phyloP scores from a whole-genome alignment of 2,888 invertebrate species.

The Eilema griseolum region DNA sequence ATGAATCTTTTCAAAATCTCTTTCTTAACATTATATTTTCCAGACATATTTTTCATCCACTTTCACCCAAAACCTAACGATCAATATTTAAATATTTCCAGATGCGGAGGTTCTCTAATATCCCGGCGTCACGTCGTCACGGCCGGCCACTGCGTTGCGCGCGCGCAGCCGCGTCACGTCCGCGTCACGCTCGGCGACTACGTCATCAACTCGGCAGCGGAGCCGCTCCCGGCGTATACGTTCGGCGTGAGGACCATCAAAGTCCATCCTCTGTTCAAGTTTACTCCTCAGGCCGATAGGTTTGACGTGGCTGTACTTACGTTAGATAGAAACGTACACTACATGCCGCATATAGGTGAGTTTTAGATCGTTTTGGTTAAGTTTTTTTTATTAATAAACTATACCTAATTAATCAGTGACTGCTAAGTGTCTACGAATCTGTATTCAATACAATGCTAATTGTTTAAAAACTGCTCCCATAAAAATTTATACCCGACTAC shows the following conservation, averaged over 20 bases:
- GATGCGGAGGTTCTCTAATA: slow-evolving; percentile 97
- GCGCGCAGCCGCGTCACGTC: slow-evolving; percentile 95
- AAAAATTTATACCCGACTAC: no score
- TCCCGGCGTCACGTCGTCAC: slow-evolving; percentile 97
- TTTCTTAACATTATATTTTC: not conserved
- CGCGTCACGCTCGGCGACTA: slow-evolving; percentile 97
- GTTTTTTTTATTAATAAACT: not conserved
- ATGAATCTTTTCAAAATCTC: not conserved
- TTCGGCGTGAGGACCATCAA: slow-evolving; percentile 96
- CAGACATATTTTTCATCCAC: not conserved
- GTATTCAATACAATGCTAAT: no score
- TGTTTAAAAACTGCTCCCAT: no score
- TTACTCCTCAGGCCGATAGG: slow-evolving; percentile 96
- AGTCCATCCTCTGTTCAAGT: slow-evolving; percentile 93
- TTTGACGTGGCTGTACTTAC: slow-evolving; percentile 97
- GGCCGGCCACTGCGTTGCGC: slow-evolving; percentile 97
- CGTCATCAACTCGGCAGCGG: slow-evolving; percentile 97
- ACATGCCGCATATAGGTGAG: slow-evolving; percentile 94
- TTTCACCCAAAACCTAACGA: slow-evolving; percentile 11
- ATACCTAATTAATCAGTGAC: no score
- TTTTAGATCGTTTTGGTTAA: slow-evolving; percentile 19
- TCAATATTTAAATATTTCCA: slow-evolving; percentile 64
- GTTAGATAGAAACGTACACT: slow-evolving; percentile 95
- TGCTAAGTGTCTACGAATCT: no score
- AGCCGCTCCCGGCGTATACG: slow-evolving; percentile 96